Evolutionary conservation across 2,888 invertebrate species (phyloP), one percentile per base, ranked within the genome.

Genomic region (Oligia fasciuncula): DNA sequence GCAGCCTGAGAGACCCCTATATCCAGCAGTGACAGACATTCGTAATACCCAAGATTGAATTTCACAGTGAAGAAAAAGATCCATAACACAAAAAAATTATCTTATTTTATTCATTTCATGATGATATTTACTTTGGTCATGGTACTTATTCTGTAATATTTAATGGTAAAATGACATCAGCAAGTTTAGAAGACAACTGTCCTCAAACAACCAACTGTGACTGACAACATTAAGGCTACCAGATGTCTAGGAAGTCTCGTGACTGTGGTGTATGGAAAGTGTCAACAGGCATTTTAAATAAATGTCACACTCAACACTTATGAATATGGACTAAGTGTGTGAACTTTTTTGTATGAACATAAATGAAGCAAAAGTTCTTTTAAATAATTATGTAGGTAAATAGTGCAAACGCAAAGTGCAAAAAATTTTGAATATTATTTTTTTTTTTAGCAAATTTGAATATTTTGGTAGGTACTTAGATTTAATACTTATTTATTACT

Each of bases 201-300:
- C 1, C 2, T 35, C 23, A 67, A 54, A n/a, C 13, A 2, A 76
- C 14, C 1, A 46, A 83, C 23, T 76, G 46, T 46, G 19, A 35
- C 17, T 1, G 0, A 46, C 54, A 11, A 54, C 23, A 72, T 81
- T 40, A 68, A 49, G 60, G 23, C 63, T 76, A 62, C 29, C 83
- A 83, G 54, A 83, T 62, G 77, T 77, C 60, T 17, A 67, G 60
- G 51, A 70, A 62, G 70, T 62, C n/a, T 70, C 8, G 43, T 43
- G 5, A 75, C n/a, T 66, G 23, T 29, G n/a, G 35, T 54, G 14
- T 62, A 35, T 68, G 14, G 17, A 49, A 40, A 69, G 57, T 69
- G 40, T 35, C 67, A 68, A 62, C 4, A 5, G 14, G 54, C 67
- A 54, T 54, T 62, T 69, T n/a, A 29, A 78, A 35, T 54, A 0